A percentile compares a stretch with the other conserved stretches of the same genome.
Evolutionary conservation across 2,888 invertebrate genomes (phyloP).

Genomic region (Gerosis bhagava): DNA sequence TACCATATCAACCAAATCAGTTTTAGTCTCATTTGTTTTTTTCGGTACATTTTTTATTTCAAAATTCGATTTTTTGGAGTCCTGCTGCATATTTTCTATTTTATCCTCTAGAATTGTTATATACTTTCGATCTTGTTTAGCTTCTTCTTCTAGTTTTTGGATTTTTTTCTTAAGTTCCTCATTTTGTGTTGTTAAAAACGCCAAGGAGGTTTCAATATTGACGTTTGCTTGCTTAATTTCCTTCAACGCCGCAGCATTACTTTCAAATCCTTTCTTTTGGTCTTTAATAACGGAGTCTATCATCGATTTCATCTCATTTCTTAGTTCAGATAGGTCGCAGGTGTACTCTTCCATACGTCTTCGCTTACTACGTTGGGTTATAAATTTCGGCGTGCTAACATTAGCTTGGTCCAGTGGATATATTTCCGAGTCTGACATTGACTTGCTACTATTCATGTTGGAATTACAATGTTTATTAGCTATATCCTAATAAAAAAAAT

Average conservation of each 20-base stretch:
- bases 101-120: background rate
- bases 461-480: no score
- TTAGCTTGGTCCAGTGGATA: background rate
- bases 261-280: background rate
- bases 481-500: no score
- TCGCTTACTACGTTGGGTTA: background rate
- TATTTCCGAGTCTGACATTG: background rate
- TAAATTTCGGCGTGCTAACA: background rate
- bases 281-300: background rate
- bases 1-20: background rate
- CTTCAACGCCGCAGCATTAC: background rate
- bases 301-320: background rate
- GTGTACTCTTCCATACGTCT: no score
- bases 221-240: background rate
- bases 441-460: background rate
- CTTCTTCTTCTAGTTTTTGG: background rate
- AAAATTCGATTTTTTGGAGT: background rate
- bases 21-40: background rate
- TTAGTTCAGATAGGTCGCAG: background rate
- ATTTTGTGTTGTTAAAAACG: background rate
- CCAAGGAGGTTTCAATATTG: background rate
- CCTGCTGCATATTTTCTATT: background rate
- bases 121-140: background rate
- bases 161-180: background rate
- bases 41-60: background rate